A percentile compares a stretch with the other conserved stretches of the same genome.
These are phyloP conservation scores for Autographa pulchrina DNA, from an alignment of 2,888 invertebrate genomes.

Conservation along the genomic window DNA sequence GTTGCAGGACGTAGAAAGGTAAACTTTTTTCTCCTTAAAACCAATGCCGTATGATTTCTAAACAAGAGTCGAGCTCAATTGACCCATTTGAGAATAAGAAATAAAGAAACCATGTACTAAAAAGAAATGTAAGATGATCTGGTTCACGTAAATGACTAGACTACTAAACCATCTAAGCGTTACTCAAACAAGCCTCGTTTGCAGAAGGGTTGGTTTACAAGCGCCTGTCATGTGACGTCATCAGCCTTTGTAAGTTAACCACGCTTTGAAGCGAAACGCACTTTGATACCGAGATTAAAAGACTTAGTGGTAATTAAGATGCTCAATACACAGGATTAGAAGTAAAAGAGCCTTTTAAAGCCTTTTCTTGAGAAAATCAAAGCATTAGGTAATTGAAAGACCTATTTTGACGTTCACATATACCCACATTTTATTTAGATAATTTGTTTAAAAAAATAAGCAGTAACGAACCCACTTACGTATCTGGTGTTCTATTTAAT, in stretches of 20 bases:
- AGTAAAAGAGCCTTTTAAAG: slow-evolving; percentile 14
- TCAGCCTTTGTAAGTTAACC: slow-evolving; percentile 7
- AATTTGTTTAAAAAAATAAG: too few relatives aligned
- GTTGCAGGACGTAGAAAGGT: too few relatives aligned
- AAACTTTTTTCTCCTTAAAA: too few relatives aligned
- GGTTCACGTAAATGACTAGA: slow-evolving; percentile 3
- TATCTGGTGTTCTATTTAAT: too few relatives aligned
- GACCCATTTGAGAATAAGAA: too few relatives aligned
- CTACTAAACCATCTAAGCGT: background rate
- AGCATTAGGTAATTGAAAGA: too few relatives aligned
- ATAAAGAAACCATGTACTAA: too few relatives aligned
- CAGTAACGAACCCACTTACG: too few relatives aligned
- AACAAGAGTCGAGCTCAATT: too few relatives aligned
- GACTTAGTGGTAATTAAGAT: slow-evolving; percentile 45
- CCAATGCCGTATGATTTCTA: too few relatives aligned
- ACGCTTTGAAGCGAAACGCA: slow-evolving; percentile 34
- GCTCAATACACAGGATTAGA: slow-evolving; percentile 32
- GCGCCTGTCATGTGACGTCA: slow-evolving; percentile 26
- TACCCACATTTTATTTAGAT: too few relatives aligned
- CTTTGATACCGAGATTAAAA: slow-evolving; percentile 31
- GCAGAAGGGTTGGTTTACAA: slow-evolving; percentile 20
- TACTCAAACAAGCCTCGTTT: slow-evolving; percentile 31
- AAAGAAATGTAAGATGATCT: background rate
- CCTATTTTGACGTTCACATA: background rate
- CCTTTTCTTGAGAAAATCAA: background rate